phyloP scores from a whole-genome alignment of 2,888 invertebrate species.

The Mimumesa dahlbomi region DNA sequence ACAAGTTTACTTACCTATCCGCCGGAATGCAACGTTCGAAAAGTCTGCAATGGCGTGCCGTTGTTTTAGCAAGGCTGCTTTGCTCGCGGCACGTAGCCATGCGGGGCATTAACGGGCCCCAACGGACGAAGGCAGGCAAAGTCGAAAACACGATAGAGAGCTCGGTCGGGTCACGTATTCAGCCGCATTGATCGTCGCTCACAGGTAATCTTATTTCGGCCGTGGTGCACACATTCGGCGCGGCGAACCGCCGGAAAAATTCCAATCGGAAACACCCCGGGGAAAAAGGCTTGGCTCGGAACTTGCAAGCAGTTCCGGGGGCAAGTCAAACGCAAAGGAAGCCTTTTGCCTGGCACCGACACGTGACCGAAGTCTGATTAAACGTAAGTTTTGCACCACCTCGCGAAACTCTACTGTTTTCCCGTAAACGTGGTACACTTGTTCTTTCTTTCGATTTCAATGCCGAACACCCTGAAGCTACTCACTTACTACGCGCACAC shows the following conservation, averaged over 20 bases:
- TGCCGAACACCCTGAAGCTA: background rate
- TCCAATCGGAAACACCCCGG: slow-evolving; percentile 14
- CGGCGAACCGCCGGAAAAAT: slow-evolving; percentile 25
- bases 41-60: too few relatives aligned
- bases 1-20: too few relatives aligned
- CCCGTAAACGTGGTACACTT: slow-evolving; percentile 21
- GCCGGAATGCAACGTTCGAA: too few relatives aligned
- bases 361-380: slow-evolving; percentile 34
- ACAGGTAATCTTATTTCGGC: slow-evolving; percentile 41
- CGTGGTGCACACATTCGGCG: background rate
- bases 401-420: slow-evolving; percentile 50
- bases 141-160: slow-evolving; percentile 22
- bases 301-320: background rate
- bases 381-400: slow-evolving; percentile 45
- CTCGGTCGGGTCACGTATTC: slow-evolving; percentile 34
- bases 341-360: slow-evolving; percentile 3
- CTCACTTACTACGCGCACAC: too few relatives aligned
- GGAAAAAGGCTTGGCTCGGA: background rate
- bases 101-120: background rate
- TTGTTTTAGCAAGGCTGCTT: slow-evolving; percentile 3
- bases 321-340: too few relatives aligned
- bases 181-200: slow-evolving; percentile 39
- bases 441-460: background rate
- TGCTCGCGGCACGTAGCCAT: slow-evolving; percentile 7
- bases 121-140: slow-evolving; percentile 20